Percentiles rank a stretch among this genome's conserved stretches.
Evolutionary conservation across 2,113 vertebrate species (phyloP).

Genomic region (Calyptommatus sinebrachiatus): DNA sequence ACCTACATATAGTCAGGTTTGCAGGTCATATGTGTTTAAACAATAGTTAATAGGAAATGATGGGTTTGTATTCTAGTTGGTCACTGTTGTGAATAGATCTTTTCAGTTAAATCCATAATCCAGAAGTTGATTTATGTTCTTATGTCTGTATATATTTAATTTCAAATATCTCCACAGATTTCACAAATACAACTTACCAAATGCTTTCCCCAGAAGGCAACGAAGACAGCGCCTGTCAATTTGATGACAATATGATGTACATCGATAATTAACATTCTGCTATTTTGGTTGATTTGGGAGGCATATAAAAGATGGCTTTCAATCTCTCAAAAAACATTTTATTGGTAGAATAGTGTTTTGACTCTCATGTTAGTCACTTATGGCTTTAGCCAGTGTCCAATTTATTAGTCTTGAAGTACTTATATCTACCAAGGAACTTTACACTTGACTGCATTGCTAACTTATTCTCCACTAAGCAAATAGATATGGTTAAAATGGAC

Average conservation of each 20-base stretch:
- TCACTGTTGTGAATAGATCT: too few relatives aligned
- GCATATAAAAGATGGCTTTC: background rate
- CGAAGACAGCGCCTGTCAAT: fast-evolving
- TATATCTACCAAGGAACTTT: background rate
- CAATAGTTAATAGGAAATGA: too few relatives aligned
- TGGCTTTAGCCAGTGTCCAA: background rate
- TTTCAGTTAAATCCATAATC: too few relatives aligned
- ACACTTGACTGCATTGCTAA: background rate
- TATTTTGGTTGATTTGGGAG: background rate
- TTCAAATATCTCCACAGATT: conserved; percentile 47
- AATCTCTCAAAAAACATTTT: background rate
- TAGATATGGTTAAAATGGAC: background rate
- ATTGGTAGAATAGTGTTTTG: background rate
- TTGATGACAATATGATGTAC: conserved; percentile 31
- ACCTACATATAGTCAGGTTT: too few relatives aligned
- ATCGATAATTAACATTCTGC: conserved; percentile 41
- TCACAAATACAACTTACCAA: conserved; percentile 18
- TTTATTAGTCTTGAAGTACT: background rate
- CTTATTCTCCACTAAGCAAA: background rate
- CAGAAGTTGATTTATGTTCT: background rate
- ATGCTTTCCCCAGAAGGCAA: background rate
- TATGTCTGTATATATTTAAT: background rate
- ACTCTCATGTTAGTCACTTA: background rate
- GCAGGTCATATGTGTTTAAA: too few relatives aligned
- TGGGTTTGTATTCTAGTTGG: too few relatives aligned